These are phyloP conservation scores for Pristionchus pacificus DNA, from an alignment of 1,140 invertebrate species.

Conservation along the genomic window DNA sequence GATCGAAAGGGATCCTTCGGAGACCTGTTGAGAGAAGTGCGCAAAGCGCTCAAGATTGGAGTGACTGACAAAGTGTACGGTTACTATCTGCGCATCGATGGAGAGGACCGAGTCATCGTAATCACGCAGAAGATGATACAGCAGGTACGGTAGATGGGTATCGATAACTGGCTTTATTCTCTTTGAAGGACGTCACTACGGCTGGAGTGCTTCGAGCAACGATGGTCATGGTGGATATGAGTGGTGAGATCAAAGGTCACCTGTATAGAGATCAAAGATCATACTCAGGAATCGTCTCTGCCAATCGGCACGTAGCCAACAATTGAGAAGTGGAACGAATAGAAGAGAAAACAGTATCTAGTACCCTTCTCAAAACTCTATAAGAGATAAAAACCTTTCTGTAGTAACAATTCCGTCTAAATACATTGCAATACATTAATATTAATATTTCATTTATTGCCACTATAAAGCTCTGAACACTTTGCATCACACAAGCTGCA, in stretches of 20 bases:
- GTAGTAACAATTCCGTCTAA: no score
- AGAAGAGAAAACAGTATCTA: no score
- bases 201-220: background rate
- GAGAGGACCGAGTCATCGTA: conserved; percentile 34
- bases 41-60: conserved; percentile 38
- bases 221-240: background rate
- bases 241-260: background rate
- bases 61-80: conserved; percentile 45
- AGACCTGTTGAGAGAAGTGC: conserved; percentile 38
- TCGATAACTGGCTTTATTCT: no score
- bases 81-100: conserved; percentile 36
- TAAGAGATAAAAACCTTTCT: no score
- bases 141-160: no score
- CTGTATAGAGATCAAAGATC: no score
- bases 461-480: no score
- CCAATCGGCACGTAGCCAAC: conserved; percentile 11
- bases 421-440: no score
- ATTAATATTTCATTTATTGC: no score
- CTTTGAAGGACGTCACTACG: background rate
- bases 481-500: no score
- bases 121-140: conserved; percentile 19
- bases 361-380: no score
- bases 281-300: conserved; percentile 35
- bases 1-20: conserved; percentile 29
- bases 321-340: background rate